These are phyloP conservation scores for Gobius niger DNA, from an alignment of 2,113 vertebrate species.

Conservation along the genomic window DNA sequence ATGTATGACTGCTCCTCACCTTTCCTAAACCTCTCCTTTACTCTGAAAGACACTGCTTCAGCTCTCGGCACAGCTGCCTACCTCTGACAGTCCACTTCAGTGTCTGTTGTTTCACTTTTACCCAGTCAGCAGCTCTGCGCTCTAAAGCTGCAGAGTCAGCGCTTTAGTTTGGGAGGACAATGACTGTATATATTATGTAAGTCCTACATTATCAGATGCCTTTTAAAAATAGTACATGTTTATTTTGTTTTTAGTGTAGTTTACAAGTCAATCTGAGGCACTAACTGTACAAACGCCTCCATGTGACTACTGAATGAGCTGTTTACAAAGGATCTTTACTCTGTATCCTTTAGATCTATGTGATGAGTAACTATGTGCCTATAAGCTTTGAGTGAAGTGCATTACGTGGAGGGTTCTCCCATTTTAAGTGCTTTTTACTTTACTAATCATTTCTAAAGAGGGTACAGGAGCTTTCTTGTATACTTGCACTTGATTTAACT, in stretches of 20 bases:
- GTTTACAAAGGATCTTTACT: constrained; percentile 57
- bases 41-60: constrained; percentile 66
- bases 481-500: constrained; percentile 24
- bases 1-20: constrained; percentile 43
- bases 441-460: constrained; percentile 41
- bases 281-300: constrained; percentile 21
- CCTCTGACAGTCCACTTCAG: constrained; percentile 54
- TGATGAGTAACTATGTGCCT: constrained; percentile 65
- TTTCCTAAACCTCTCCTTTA: not conserved
- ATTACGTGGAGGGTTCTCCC: constrained; percentile 61
- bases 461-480: constrained; percentile 17
- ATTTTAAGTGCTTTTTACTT: constrained; percentile 67
- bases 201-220: constrained; percentile 49
- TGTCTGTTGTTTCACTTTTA: constrained; percentile 25
- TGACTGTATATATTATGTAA: constrained; percentile 38
- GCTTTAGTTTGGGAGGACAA: constrained; percentile 30
- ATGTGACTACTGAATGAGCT: constrained; percentile 54
- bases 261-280: constrained; percentile 45
- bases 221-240: constrained; percentile 34
- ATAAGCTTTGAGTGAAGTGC: constrained; percentile 68
- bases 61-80: constrained; percentile 62
- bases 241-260: constrained; percentile 47
- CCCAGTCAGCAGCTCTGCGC: constrained; percentile 33
- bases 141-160: constrained; percentile 27
- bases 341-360: constrained; percentile 35